Conservation (phyloP, 2,113 vertebrate genomes). For the Limanda limanda region DNA sequence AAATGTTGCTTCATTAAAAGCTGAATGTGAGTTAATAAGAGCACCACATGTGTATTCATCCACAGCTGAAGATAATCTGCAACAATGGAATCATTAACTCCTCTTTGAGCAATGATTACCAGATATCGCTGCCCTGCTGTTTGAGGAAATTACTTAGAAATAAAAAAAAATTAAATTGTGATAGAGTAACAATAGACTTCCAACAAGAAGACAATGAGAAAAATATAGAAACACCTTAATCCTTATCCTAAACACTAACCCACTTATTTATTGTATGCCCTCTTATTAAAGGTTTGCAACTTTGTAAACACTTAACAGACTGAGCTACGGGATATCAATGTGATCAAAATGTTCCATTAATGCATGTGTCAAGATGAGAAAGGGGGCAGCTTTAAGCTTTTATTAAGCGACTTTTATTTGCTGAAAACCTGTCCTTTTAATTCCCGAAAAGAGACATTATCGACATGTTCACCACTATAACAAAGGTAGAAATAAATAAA, state of each 20-base stretch:
- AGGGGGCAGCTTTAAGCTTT: background rate
- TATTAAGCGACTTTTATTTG: background rate
- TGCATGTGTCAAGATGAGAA: too few relatives aligned
- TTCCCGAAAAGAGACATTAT: too few relatives aligned
- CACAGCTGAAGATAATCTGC: conserved; percentile 2
- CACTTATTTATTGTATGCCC: background rate
- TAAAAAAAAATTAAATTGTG: background rate
- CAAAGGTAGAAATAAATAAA: too few relatives aligned
- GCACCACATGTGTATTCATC: background rate
- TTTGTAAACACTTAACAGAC: background rate
- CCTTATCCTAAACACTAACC: background rate
- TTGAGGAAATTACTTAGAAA: too few relatives aligned
- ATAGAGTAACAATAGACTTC: background rate
- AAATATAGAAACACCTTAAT: background rate
- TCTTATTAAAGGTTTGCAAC: too few relatives aligned
- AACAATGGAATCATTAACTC: background rate
- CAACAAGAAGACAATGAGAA: background rate
- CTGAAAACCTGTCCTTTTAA: too few relatives aligned
- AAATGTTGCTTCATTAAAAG: background rate
- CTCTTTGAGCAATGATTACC: background rate
- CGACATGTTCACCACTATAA: too few relatives aligned
- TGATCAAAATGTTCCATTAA: background rate
- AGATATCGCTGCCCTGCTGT: background rate
- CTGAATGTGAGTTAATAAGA: background rate
- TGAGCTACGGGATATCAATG: background rate